phyloP scores from a whole-genome alignment of 2,113 vertebrate species.

The Meriones unguiculatus region DNA sequence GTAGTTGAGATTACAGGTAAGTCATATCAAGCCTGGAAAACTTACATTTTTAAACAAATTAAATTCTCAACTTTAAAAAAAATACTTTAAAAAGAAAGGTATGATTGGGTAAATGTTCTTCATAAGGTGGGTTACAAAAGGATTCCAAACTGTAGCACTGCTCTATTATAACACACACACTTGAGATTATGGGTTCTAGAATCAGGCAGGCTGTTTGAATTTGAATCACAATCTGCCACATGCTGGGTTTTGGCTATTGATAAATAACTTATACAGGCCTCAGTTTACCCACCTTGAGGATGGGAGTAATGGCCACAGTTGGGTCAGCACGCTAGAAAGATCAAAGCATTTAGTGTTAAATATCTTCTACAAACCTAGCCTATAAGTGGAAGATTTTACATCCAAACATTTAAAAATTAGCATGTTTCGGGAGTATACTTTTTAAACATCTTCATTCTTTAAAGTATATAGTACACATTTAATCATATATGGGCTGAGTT shows the following conservation, averaged over 20 bases:
- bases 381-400: not conserved
- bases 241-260: not conserved
- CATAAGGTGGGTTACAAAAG: not conserved
- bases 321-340: not conserved
- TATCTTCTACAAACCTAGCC: not conserved
- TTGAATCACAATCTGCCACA: not conserved
- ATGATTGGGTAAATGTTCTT: not conserved
- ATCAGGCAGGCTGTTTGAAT: not conserved
- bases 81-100: not conserved
- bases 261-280: not conserved
- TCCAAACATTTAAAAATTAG: not conserved
- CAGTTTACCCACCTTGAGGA: not conserved
- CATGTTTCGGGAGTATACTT: not conserved
- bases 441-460: not conserved
- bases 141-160: not conserved
- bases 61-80: not conserved
- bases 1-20: not conserved
- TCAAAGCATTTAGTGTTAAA: not conserved
- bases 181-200: not conserved
- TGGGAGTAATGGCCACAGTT: not conserved
- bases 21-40: not conserved
- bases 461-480: not conserved
- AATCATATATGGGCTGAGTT: not conserved
- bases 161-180: not conserved
- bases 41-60: not conserved